Evolutionary conservation across 2,888 invertebrate species (phyloP).

Genomic region (Palloptera scutellata): DNA sequence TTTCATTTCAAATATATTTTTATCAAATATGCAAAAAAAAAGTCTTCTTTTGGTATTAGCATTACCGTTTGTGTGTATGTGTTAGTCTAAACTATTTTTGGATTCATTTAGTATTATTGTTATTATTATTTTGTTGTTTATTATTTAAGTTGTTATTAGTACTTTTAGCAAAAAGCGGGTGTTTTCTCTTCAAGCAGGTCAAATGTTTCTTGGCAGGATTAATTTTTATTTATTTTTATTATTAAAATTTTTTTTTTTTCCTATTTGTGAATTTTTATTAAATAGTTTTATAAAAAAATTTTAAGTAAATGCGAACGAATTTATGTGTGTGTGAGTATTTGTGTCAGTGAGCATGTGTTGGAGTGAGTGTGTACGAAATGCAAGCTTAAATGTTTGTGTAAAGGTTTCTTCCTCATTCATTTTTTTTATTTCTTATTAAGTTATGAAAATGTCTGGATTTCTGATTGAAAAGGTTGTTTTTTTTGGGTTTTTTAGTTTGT

Average conservation of each 20-base stretch:
- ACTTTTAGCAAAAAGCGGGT: conserved; percentile 57
- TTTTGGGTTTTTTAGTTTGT: conserved; percentile 28
- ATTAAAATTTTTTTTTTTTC: conserved; percentile 26
- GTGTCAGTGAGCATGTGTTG: conserved; percentile 1
- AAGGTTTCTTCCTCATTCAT: conserved; percentile 28
- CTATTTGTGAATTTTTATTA: conserved; percentile 9
- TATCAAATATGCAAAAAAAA: conserved; percentile 39
- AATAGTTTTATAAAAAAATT: conserved; percentile 21
- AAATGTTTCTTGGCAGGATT: conserved; percentile 60
- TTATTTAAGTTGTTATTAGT: conserved; percentile 25
- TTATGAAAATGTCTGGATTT: conserved; percentile 19
- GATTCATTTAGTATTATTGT: conserved; percentile 17
- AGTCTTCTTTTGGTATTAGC: conserved; percentile 37
- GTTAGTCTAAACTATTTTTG: conserved; percentile 11
- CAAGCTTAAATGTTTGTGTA: conserved; percentile 26
- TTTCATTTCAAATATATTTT: conserved; percentile 33
- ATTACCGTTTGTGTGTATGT: conserved; percentile 21
- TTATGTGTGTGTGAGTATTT: conserved; percentile 3
- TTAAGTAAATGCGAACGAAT: not conserved
- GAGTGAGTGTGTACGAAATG: not conserved
- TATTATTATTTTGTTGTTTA: conserved; percentile 14
- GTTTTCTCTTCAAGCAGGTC: conserved; percentile 59
- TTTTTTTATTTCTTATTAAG: conserved; percentile 28
- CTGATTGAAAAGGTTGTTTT: conserved; percentile 3
- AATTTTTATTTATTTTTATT: conserved; percentile 44